Evolutionary conservation across 2,113 vertebrate genomes (phyloP).

Genomic region (Ceratotherium simum): DNA sequence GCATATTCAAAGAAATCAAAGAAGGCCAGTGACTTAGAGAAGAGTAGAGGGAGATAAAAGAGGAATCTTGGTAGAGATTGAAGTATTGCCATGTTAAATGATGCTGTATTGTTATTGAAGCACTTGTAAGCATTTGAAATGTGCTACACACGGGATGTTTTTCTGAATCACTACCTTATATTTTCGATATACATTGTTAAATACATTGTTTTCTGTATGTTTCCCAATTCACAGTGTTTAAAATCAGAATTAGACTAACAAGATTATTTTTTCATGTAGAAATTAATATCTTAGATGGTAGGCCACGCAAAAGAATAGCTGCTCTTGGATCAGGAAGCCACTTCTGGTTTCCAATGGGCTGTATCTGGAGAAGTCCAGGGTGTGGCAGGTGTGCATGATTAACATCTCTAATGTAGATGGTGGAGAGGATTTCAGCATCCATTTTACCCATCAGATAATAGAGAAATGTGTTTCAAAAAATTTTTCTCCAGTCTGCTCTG

Average conservation of each 20-base stretch:
- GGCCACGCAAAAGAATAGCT: not conserved
- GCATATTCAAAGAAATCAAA: not conserved
- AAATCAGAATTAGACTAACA: not conserved
- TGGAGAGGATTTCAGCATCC: not conserved
- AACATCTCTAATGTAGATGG: not conserved
- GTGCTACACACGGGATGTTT: not conserved
- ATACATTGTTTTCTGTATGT: not conserved
- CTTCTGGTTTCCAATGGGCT: not conserved
- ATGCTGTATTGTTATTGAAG: not conserved
- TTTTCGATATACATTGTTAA: not conserved
- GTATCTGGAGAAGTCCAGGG: not conserved
- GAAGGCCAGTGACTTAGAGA: not conserved
- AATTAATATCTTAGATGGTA: not conserved
- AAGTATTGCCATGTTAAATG: not conserved
- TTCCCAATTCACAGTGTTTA: not conserved
- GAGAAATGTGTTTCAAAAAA: not conserved
- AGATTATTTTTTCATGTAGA: not conserved
- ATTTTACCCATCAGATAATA: not conserved
- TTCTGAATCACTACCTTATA: not conserved
- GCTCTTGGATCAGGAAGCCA: not conserved
- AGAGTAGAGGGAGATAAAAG: not conserved
- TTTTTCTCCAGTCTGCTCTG: not conserved
- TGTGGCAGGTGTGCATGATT: not conserved
- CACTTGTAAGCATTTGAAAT: not conserved
- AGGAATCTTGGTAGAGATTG: not conserved